These are phyloP conservation scores for Melospiza melodia DNA, from an alignment of 2,113 vertebrate genomes.

Conservation along the genomic window DNA sequence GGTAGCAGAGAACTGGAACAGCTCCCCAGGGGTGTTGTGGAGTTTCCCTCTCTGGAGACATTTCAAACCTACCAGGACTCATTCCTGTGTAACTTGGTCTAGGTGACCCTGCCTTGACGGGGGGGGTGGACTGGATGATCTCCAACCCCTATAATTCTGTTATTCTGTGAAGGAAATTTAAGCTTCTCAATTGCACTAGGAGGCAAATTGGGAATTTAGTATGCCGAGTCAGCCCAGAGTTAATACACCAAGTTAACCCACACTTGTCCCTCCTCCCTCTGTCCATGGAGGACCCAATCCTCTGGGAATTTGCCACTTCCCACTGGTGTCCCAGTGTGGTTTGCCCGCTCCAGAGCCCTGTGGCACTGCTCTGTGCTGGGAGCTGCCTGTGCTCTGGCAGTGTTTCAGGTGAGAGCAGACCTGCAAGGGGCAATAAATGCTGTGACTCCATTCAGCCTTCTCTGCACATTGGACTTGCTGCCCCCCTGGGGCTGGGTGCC, in stretches of 20 bases:
- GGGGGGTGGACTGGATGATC: neutral
- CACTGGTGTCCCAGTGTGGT: neutral
- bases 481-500: neutral
- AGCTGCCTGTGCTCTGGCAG: neutral
- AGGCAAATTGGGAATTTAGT: neutral
- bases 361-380: neutral
- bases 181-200: neutral
- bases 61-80: neutral
- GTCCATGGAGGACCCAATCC: neutral
- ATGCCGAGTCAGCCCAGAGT: neutral
- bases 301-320: neutral
- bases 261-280: neutral
- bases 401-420: neutral
- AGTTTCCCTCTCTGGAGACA: neutral
- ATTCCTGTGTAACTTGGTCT: neutral
- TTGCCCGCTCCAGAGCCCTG: neutral
- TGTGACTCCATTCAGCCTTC: neutral
- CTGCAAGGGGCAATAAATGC: too few species aligned
- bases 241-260: neutral
- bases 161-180: neutral
- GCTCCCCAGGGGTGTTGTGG: neutral
- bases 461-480: neutral
- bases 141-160: neutral
- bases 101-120: neutral
- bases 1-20: neutral